Evolutionary conservation across 2,113 vertebrate species (phyloP).

Genomic region (Otus sunia): DNA sequence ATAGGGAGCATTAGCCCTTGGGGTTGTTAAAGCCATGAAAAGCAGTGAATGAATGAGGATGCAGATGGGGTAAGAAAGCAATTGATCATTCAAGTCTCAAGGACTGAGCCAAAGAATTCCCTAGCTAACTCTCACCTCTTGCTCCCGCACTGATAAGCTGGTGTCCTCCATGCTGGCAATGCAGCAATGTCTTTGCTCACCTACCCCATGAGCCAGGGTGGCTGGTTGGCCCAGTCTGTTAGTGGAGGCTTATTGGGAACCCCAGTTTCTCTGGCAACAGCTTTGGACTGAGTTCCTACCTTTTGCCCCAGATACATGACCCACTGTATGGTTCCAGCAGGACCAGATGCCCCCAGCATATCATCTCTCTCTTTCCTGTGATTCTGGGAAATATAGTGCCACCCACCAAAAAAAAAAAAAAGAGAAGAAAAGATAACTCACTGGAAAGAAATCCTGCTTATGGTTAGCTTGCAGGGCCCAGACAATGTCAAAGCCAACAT

Average conservation of each 20-base stretch:
- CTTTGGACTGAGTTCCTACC: background rate
- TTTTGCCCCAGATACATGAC: background rate
- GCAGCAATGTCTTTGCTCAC: background rate
- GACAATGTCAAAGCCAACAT: background rate
- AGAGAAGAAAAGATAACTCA: accelerated
- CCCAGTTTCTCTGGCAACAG: background rate
- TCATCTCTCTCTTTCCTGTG: background rate
- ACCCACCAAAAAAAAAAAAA: background rate
- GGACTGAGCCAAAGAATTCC: background rate
- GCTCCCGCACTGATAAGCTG: background rate
- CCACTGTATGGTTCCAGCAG: background rate
- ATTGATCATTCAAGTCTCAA: background rate
- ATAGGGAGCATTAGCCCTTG: background rate
- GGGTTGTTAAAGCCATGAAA: background rate
- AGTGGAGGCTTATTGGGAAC: background rate
- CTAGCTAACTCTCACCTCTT: background rate
- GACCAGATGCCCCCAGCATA: background rate
- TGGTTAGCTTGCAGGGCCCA: background rate
- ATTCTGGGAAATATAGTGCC: background rate
- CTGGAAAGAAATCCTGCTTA: background rate
- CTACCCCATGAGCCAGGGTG: background rate
- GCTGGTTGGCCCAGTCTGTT: background rate
- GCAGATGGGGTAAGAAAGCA: background rate
- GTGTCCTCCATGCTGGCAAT: background rate
- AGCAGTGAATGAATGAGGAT: background rate